phyloP scores from a whole-genome alignment of 2,888 invertebrate species.

The Idaea dimidiata region DNA sequence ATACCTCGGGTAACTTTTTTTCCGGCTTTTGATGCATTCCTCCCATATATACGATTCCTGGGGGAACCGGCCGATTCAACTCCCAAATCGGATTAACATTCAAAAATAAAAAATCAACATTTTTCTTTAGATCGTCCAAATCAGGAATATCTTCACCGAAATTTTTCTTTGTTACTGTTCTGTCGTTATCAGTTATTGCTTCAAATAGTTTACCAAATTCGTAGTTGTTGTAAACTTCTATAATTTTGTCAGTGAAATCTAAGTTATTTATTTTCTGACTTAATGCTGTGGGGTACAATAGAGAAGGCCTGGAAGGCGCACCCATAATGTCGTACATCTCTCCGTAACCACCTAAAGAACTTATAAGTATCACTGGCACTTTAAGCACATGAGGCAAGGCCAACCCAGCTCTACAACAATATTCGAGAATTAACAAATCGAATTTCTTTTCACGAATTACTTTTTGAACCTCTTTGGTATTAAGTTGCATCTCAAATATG shows the following conservation, averaged over 20 bases:
- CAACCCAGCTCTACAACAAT: constrained; percentile 24
- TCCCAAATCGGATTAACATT: constrained; percentile 58
- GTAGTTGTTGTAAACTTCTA: constrained; percentile 17
- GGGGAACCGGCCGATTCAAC: constrained; percentile 53
- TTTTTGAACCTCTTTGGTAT: constrained; percentile 5
- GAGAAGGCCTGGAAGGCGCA: constrained; percentile 12
- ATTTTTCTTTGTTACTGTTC: constrained; percentile 26
- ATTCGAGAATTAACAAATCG: constrained; percentile 31
- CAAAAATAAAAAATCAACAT: constrained; percentile 54
- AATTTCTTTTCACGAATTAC: constrained; percentile 20
- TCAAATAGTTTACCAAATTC: constrained; percentile 10
- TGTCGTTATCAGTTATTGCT: constrained; percentile 12
- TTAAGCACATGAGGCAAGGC: constrained; percentile 28
- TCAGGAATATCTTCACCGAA: constrained; percentile 33
- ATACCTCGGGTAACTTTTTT: constrained; percentile 57
- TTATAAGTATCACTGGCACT: constrained; percentile 27
- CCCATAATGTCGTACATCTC: constrained; percentile 18
- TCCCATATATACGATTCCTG: constrained; percentile 56
- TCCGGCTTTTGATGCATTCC: constrained; percentile 52
- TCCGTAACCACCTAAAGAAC: constrained; percentile 19
- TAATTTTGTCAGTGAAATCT: constrained; percentile 18
- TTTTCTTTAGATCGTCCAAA: constrained; percentile 31
- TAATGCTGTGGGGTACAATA: constrained; percentile 13
- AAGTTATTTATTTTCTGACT: constrained; percentile 16
- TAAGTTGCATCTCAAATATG: background rate